Conservation (phyloP, 2,888 invertebrate species). For the Ophion slaviceki region DNA sequence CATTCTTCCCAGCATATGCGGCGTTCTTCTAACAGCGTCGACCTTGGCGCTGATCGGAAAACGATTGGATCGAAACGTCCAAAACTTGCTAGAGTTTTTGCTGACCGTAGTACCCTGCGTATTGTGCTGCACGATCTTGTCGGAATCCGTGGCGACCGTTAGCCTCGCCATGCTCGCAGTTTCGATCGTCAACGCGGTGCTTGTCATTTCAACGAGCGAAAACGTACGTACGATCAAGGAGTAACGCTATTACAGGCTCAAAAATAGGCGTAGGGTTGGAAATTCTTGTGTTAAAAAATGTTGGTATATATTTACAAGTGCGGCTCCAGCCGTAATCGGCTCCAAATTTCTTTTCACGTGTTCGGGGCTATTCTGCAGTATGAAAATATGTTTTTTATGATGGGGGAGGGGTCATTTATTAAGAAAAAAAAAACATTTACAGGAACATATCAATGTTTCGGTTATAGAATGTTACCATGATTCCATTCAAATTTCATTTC, state of each 20-base stretch:
- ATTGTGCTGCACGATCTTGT: slow-evolving; percentile 79
- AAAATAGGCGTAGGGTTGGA: background rate
- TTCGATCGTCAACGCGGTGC: slow-evolving; percentile 70
- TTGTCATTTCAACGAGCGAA: slow-evolving; percentile 60
- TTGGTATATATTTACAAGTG: too few species aligned
- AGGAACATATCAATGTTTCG: too few species aligned
- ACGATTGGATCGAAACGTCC: slow-evolving; percentile 68
- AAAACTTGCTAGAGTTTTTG: slow-evolving; percentile 77
- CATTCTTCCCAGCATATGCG: slow-evolving; percentile 76
- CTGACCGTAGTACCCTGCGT: slow-evolving; percentile 77
- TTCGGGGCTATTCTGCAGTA: too few species aligned
- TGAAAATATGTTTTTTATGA: too few species aligned
- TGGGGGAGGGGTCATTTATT: too few species aligned
- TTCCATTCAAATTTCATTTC: too few species aligned
- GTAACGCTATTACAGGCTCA: background rate
- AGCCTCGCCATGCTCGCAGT: slow-evolving; percentile 72
- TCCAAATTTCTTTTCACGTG: too few species aligned
- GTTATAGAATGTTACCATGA: too few species aligned
- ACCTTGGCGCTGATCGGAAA: slow-evolving; percentile 70
- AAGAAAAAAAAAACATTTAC: too few species aligned
- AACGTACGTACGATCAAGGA: background rate
- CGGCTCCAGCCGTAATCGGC: too few species aligned
- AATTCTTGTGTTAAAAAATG: too few species aligned
- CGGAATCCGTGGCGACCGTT: slow-evolving; percentile 72
- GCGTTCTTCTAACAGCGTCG: slow-evolving; percentile 74